Percentiles rank a stretch among this genome's conserved stretches.
These are phyloP conservation scores for Pantherophis alleghaniensis DNA, from an alignment of 2,797 vertebrate species.

Conservation along the genomic window DNA sequence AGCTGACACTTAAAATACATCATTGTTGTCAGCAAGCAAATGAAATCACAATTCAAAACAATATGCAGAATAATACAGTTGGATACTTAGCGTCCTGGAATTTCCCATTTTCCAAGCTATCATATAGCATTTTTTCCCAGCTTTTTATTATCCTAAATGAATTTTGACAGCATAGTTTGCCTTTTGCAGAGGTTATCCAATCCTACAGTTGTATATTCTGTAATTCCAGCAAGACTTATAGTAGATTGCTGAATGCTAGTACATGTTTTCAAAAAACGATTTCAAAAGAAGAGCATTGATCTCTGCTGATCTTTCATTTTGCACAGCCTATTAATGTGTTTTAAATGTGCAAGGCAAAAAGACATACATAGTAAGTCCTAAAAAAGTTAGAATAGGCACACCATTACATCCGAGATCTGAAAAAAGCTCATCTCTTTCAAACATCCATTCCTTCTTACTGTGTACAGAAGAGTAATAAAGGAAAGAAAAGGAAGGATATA, in stretches of 20 bases:
- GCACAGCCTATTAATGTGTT: background rate
- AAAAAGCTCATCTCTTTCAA: background rate
- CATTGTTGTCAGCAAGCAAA: conserved; percentile 4
- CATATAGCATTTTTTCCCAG: background rate
- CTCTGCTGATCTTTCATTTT: background rate
- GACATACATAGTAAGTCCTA: background rate
- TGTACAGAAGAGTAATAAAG: background rate
- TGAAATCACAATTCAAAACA: background rate
- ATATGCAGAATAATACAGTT: background rate
- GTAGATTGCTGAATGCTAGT: background rate
- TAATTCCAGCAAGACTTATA: background rate
- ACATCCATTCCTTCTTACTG: background rate
- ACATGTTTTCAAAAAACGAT: background rate
- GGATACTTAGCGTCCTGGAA: background rate
- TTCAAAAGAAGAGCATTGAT: background rate
- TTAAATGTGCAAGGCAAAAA: background rate
- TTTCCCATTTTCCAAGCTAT: conserved; percentile 1
- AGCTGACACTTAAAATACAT: background rate
- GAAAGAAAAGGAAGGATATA: background rate
- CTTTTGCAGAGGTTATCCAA: background rate
- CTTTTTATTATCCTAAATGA: conserved; percentile 12
- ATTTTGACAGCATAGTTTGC: conserved; percentile 3
- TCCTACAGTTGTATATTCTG: background rate
- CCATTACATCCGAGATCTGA: background rate
- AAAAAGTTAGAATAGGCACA: background rate